Evolutionary conservation across 92 coral and sea anemone genomes (phyloP), one percentile per base, ranked within the genome.

Genomic region (Siderastrea radians): DNA sequence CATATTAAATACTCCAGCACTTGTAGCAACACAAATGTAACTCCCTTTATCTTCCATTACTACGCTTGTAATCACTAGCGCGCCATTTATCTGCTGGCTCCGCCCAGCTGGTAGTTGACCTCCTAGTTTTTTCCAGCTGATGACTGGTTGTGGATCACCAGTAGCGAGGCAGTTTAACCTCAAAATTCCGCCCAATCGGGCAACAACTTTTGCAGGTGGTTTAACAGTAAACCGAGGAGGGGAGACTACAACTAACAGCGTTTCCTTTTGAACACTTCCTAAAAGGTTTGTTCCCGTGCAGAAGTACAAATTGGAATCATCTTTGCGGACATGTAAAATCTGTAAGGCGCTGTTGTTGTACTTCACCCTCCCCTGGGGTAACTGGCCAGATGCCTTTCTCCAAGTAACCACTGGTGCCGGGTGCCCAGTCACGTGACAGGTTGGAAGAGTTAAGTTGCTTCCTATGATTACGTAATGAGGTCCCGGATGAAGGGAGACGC

Each of bases 321-420:
- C 38, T 9, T 38, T 80, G 7, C 49, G 10, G 0, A 68, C 45
- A 13, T 62, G 47, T 4, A 49, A 1, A 1, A 82, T 11, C 44
- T 74, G 14, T 6, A 88, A 62, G 2, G 74, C 9, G 10, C 88
- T 77, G 0, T 50, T 64, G 4, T 57, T 76, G 51, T 66, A 45
- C 49, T 49, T 9, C 4, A 61, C 50, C 48, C 84, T 84, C 50
- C 82, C 82, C 19, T 62, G 55, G 26, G 87, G 87, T 15, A 88
- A 53, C 52, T 47, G 68, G 38, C 84, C 72, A 71, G 84, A 81
- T 7, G 90, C 60, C 71, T 79, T 91, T 47, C 91, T 79, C 94
- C 94, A 91, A 80, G 88, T 74, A 58, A 91, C 66, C 53, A 78
- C 76, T 49, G 94, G 94, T 26, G 74, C 16, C 5, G 94, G 94